Evolutionary conservation across 2,113 vertebrate species (phyloP), one percentile per base, ranked within the genome.

Genomic region (Romanogobio albipinnatus): DNA sequence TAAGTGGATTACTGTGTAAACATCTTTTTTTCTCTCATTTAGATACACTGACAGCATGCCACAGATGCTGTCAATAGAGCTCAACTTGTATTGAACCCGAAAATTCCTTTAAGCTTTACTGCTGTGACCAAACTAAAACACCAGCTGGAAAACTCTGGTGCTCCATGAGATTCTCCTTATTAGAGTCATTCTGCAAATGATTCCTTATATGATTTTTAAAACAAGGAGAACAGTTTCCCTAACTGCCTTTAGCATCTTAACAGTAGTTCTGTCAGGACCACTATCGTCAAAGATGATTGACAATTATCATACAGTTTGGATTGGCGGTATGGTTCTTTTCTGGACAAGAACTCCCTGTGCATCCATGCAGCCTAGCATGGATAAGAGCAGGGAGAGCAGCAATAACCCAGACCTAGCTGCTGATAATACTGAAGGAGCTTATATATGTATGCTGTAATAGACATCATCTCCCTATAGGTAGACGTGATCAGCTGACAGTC

Each of bases 81-180:
- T 26, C 22, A 61, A n/a, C 56, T 64, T 64, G 6, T 19, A 71
- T n/a, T 70, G 29, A 71, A 71, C 47, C 47, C 11, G 5, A 29
- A 70, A 82, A 82, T 71, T 71, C 29, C 80, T 82, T 33, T 36
- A 71, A 71, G 80, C 62, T 71, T 70, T 7, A 82, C 64, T 43
- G 64, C 80, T 82, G 80, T 11, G 64, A 6, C 19, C 2, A 51
- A 81, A 26, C 62, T 29, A 81, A 66, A 81, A 81, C 78, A 81
- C 15, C 80, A 82, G 80, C 80, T 82, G 77, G 58, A 45, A 45
- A 22, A 26, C 22, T 14, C 33, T 24, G 17, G 24, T 49, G 39
- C 43, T 51, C 17, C 45, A 51, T 13, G 9, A 49, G 2, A 81
- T 22, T 51, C 24, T 45, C 9, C 62, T 62, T 79, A 80, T 61